phyloP scores from a whole-genome alignment of 2,113 vertebrate genomes.

The Microcebus tavaratra region DNA sequence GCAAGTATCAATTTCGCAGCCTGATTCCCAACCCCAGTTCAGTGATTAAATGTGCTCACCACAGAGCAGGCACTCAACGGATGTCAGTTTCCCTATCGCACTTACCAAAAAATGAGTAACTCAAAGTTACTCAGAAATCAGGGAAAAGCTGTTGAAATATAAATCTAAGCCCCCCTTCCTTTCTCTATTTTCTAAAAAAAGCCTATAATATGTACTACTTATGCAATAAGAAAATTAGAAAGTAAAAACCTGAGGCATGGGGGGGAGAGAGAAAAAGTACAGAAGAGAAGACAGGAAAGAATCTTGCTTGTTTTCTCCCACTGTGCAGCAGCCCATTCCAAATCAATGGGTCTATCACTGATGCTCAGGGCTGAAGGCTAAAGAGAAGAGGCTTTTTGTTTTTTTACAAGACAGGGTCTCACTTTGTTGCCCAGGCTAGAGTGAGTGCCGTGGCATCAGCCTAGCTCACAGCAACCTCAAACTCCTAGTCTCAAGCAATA shows the following conservation, averaged over 20 bases:
- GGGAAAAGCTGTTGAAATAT: not conserved
- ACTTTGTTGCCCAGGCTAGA: too few species aligned
- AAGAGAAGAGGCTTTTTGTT: not conserved
- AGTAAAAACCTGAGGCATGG: not conserved
- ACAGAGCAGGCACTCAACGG: not conserved
- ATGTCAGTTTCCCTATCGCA: not conserved
- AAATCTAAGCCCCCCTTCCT: not conserved
- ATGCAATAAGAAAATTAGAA: not conserved
- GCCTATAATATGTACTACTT: not conserved
- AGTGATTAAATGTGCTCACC: not conserved
- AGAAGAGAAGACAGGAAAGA: not conserved
- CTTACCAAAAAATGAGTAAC: not conserved
- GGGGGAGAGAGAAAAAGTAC: not conserved
- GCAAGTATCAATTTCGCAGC: not conserved
- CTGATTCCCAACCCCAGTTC: not conserved
- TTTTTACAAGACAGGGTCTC: too few species aligned
- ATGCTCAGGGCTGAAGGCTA: not conserved
- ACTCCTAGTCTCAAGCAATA: too few species aligned
- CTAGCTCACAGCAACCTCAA: too few species aligned
- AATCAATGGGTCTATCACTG: not conserved
- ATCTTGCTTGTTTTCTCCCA: not conserved
- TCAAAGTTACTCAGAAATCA: constrained; percentile 1
- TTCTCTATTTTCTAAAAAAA: constrained; percentile 38
- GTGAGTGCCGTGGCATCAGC: too few species aligned
- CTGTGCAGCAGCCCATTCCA: not conserved